Percentiles rank a stretch among this genome's conserved stretches.
Evolutionary conservation across 2,888 invertebrate genomes (phyloP).

Genomic region (Hirtodrosophila histrioides): DNA sequence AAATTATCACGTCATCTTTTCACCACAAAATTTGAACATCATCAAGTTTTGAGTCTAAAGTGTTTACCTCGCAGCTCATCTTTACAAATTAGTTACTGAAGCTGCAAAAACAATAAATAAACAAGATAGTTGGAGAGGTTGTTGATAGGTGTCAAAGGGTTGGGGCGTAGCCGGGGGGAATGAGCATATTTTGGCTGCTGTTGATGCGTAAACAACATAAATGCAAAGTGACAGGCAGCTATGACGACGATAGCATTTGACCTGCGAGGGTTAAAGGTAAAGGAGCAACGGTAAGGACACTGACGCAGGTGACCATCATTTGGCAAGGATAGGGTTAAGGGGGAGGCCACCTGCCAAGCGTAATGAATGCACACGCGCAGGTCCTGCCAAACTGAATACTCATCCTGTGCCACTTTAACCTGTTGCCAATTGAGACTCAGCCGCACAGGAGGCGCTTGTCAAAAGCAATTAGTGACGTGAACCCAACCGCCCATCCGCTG

Average conservation of each 20-base stretch:
- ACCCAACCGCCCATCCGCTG: conserved; percentile 23
- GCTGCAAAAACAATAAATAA: conserved; percentile 16
- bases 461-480: conserved; percentile 63
- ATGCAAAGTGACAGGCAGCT: conserved; percentile 71
- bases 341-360: conserved; percentile 23
- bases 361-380: conserved; percentile 56
- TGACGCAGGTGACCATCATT: conserved; percentile 24
- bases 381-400: conserved; percentile 48
- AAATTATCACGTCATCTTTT: conserved; percentile 29
- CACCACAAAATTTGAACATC: conserved; percentile 6
- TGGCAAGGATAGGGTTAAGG: conserved; percentile 18
- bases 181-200: conserved; percentile 52
- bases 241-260: conserved; percentile 56
- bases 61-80: conserved; percentile 8
- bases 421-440: conserved; percentile 60
- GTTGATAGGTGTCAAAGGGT: conserved; percentile 1
- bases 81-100: conserved; percentile 40
- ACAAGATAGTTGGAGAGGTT: conserved; percentile 14
- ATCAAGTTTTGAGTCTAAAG: conserved; percentile 5
- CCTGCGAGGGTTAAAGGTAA: conserved; percentile 40
- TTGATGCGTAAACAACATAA: conserved; percentile 67
- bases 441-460: conserved; percentile 43
- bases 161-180: conserved; percentile 1
- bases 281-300: conserved; percentile 17
- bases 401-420: conserved; percentile 42